Conservation (phyloP, 2,113 vertebrate genomes). For the Pomatorhinus ruficollis region DNA sequence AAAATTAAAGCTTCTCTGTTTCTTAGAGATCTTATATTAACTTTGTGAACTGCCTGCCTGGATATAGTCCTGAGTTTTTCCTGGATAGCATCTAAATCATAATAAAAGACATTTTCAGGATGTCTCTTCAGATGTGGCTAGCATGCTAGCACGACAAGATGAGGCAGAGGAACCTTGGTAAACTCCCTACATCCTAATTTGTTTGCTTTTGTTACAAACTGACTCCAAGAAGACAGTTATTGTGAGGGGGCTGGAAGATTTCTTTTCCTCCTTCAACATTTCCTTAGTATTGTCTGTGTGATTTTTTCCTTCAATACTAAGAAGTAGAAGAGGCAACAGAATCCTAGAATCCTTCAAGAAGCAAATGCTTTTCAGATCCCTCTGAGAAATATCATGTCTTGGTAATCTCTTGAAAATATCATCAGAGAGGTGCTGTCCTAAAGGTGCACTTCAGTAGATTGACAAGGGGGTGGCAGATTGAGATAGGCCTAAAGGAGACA, state of each 20-base stretch:
- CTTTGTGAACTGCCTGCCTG: not conserved
- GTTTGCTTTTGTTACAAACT: not conserved
- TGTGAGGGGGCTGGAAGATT: not conserved
- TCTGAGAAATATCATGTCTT: not conserved
- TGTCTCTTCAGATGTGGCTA: not conserved
- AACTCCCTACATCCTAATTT: not conserved
- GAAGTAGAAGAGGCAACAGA: not conserved
- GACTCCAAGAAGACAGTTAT: not conserved
- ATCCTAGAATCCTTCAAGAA: not conserved
- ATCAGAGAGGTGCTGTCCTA: not conserved
- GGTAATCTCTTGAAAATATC: not conserved
- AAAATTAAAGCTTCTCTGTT: not conserved
- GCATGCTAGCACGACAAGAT: not conserved
- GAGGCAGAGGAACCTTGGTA: not conserved
- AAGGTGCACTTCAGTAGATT: not conserved
- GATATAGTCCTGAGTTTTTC: not conserved
- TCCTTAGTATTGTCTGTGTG: not conserved
- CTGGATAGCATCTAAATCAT: not conserved
- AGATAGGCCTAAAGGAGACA: not conserved
- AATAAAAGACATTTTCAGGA: not conserved
- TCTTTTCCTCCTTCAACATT: not conserved
- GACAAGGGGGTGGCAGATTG: not conserved
- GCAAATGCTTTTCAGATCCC: not conserved
- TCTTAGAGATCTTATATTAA: not conserved
- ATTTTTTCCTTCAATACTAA: not conserved